These are phyloP conservation scores for Bombus pascuorum DNA, from an alignment of 1,140 invertebrate species.

Conservation along the genomic window DNA sequence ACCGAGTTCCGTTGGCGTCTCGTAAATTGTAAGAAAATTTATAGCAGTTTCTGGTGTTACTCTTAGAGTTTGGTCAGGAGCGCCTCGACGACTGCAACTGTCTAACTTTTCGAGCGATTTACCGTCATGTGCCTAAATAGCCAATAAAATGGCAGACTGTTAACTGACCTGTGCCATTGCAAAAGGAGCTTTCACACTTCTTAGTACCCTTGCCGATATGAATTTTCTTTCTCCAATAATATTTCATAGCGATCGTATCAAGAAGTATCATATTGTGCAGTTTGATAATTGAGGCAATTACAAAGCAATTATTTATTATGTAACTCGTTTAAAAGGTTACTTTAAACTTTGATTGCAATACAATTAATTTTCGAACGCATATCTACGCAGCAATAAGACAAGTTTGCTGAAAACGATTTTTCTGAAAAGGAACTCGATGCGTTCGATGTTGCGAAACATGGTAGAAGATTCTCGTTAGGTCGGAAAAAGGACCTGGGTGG, in stretches of 20 bases:
- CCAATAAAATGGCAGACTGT: slow-evolving; percentile 46
- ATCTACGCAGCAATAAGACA: neutral
- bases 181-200: neutral
- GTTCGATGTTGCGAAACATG: neutral
- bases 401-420: neutral
- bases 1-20: slow-evolving; percentile 34
- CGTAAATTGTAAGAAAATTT: slow-evolving; percentile 62
- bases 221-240: neutral
- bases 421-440: neutral
- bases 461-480: neutral
- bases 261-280: neutral
- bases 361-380: neutral
- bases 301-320: neutral
- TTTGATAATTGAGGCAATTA: neutral
- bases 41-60: slow-evolving; percentile 48
- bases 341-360: neutral
- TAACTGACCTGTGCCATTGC: neutral
- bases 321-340: no score
- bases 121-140: slow-evolving; percentile 36
- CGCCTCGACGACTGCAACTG: slow-evolving; percentile 48
- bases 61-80: slow-evolving; percentile 5
- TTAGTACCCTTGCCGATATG: neutral
- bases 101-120: slow-evolving; percentile 57
- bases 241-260: neutral
- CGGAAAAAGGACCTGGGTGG: neutral